Percentiles rank a stretch among this genome's conserved stretches.
Conservation (phyloP, 2,113 vertebrate species). For the Hippocampus guttulatus region DNA sequence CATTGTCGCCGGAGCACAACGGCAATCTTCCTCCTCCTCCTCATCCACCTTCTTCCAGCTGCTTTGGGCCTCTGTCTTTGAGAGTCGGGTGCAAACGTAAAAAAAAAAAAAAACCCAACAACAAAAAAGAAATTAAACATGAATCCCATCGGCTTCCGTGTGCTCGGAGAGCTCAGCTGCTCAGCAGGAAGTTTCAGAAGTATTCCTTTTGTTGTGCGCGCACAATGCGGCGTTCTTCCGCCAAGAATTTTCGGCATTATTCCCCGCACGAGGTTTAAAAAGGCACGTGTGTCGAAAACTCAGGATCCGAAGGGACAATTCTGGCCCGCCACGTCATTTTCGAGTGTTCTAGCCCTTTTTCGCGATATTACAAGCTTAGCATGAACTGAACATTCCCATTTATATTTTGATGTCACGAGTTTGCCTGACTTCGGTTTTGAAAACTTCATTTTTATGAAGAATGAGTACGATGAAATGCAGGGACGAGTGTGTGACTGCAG, state of each 20-base stretch:
- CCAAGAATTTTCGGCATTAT: conserved; percentile 43
- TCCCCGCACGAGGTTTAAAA: conserved; percentile 24
- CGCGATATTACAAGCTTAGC: background rate
- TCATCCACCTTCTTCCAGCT: conserved; percentile 29
- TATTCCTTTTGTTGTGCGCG: conserved; percentile 44
- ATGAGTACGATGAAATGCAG: no score
- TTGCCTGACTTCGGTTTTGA: background rate
- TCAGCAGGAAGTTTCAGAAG: conserved; percentile 43
- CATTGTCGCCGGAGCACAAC: background rate
- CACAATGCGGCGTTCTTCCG: conserved; percentile 50
- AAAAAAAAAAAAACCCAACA: conserved; percentile 14
- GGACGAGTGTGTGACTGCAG: no score
- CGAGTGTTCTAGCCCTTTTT: no score
- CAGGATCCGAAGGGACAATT: background rate
- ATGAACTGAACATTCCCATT: background rate
- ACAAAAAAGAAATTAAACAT: conserved; percentile 48
- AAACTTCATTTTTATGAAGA: no score
- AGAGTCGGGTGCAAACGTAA: conserved; percentile 53
- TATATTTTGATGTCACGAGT: background rate
- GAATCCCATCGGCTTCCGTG: conserved; percentile 48
- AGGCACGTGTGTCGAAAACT: background rate
- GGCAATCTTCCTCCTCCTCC: conserved; percentile 26
- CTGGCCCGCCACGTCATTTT: background rate
- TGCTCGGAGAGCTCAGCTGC: conserved; percentile 52
- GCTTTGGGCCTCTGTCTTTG: conserved; percentile 28